These are phyloP conservation scores for Diaprepes abbreviatus DNA, from an alignment of 2,888 invertebrate species.

Conservation along the genomic window DNA sequence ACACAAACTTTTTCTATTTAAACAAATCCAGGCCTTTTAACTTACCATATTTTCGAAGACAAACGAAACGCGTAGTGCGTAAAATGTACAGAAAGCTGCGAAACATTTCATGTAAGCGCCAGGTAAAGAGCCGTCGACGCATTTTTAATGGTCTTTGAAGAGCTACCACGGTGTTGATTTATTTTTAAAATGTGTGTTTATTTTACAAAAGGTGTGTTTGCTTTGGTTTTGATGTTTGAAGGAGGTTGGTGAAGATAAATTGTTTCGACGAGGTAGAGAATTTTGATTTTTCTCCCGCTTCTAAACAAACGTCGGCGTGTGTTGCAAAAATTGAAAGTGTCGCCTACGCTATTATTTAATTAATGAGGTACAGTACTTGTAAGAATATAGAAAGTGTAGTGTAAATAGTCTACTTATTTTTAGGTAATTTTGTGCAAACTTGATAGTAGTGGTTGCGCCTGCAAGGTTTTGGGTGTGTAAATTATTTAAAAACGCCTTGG, in stretches of 20 bases:
- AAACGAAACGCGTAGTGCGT: not conserved
- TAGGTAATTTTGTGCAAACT: too few relatives aligned
- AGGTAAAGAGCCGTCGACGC: conserved; percentile 25
- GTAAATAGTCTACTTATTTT: too few relatives aligned
- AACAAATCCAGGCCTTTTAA: too few relatives aligned
- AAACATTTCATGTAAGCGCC: conserved; percentile 33
- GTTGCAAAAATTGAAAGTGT: not conserved
- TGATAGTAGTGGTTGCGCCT: too few relatives aligned
- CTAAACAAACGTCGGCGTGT: not conserved
- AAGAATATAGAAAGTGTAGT: too few relatives aligned
- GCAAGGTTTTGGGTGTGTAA: too few relatives aligned
- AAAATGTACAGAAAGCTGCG: conserved; percentile 32
- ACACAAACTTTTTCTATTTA: too few relatives aligned
- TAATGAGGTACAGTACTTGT: too few relatives aligned
- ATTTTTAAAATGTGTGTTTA: conserved; percentile 29
- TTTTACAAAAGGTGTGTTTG: conserved; percentile 32
- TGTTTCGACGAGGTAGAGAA: not conserved
- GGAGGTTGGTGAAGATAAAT: conserved; percentile 15
- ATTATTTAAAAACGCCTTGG: too few relatives aligned
- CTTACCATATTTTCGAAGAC: too few relatives aligned
- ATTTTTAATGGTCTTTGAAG: conserved; percentile 26
- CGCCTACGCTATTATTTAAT: too few relatives aligned
- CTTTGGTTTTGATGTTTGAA: conserved; percentile 11
- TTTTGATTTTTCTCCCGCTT: not conserved
- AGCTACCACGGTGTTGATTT: conserved; percentile 23